Base-by-base conservation (phyloP, 2,113 vertebrate species). In the Melanerpes formicivorus region DNA sequence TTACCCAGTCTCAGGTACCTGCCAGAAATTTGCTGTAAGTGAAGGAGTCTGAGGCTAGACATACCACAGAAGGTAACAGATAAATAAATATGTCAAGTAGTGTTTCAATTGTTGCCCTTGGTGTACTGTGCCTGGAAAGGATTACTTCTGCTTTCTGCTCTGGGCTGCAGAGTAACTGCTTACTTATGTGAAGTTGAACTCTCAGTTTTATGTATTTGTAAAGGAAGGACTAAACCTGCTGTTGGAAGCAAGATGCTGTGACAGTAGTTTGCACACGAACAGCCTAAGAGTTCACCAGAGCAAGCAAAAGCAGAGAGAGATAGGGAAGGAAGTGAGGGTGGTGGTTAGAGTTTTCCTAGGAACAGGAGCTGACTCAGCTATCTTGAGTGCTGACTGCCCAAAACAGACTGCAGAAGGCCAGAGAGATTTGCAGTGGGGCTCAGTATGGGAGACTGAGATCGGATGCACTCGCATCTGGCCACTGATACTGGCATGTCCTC, bases 341-440 rank as follows among this genome's bases (percentile, higher is more conserved):
- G 79, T 44, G 70, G 84, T 81, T 83, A 81, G 79, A 84, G 29
- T 80, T 92, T 93, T 90, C 75, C 90, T 66, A 95, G 76, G 66
- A 93, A 84, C 44, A 37, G 83, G 76, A 93, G 90, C 95, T 88
- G 90, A 96, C 83, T 96, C 94, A 88, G 94, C 94, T 67, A 30
- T 67, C 80, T 55, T 21, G 29, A 88, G 30, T 88, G 93, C 91
- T 95, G 91, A 96, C 73, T 91, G 62, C n/a, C 73, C 80, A 59
- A 55, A 85, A 5, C 5, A 74, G 52, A 50, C 4, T 67, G 67
- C 80, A 92, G 37, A 87, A 86, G 46, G 58, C 37, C 67, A 26
- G 30, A 88, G 42, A 6, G 32, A 89, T 83, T 95, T 93, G 87
- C 80, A 50, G 7, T 1, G 22, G 32, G 34, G 78, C 69, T 90